A percentile compares a stretch with the other conserved stretches of the same genome.
phyloP scores from a whole-genome alignment of 2,888 invertebrate species.

The Plutella xylostella region DNA sequence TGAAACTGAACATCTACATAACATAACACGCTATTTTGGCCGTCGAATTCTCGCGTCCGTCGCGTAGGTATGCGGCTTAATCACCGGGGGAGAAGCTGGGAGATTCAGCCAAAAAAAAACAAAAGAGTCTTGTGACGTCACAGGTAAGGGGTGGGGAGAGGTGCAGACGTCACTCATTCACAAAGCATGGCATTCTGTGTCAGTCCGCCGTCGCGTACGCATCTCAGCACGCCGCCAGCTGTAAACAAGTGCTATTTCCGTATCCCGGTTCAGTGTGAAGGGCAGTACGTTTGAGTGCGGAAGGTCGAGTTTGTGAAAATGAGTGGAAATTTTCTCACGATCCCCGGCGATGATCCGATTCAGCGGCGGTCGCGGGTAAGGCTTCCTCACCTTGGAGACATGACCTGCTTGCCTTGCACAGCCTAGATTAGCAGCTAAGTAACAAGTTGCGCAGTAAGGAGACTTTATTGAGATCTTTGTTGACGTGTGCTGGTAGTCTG shows the following conservation, averaged over 20 bases:
- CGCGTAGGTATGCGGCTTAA: too few relatives aligned
- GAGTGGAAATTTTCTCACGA: conserved; percentile 63
- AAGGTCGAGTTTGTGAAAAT: conserved; percentile 34
- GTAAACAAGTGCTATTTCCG: conserved; percentile 23
- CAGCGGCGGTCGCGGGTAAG: conserved; percentile 56
- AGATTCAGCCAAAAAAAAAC: too few relatives aligned
- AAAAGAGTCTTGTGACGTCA: conserved; percentile 31
- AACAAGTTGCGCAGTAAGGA: too few relatives aligned
- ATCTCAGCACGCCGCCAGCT: conserved; percentile 25
- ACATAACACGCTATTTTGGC: too few relatives aligned
- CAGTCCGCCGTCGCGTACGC: conserved; percentile 44
- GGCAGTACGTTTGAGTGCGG: conserved; percentile 13
- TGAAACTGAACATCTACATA: too few relatives aligned
- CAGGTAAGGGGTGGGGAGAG: conserved; percentile 25
- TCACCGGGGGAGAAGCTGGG: too few relatives aligned
- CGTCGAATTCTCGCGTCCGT: too few relatives aligned
- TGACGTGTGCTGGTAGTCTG: too few relatives aligned
- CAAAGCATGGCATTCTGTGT: conserved; percentile 47
- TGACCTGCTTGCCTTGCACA: too few relatives aligned
- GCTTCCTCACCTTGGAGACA: conserved; percentile 23
- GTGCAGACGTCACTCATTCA: conserved; percentile 67
- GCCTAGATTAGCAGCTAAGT: too few relatives aligned
- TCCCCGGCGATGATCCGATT: conserved; percentile 54
- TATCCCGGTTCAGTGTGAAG: conserved; percentile 21
- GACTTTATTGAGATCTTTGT: too few relatives aligned